Evolutionary conservation across 2,797 vertebrate species (phyloP).

Genomic region (Malacoctenus gilli): DNA sequence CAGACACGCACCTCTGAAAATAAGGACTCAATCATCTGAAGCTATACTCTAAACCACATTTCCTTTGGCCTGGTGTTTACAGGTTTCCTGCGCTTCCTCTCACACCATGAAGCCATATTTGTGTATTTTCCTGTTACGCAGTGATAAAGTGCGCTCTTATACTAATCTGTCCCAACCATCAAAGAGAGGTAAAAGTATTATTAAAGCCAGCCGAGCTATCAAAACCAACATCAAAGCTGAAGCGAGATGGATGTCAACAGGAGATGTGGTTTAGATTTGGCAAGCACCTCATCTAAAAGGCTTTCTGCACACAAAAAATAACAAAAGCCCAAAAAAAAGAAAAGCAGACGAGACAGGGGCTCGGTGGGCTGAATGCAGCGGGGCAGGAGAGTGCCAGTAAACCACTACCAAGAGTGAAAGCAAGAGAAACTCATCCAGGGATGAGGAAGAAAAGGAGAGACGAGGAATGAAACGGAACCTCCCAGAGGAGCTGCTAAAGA

Average conservation of each 20-base stretch:
- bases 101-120: too few species aligned
- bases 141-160: not conserved
- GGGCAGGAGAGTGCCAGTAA: constrained; percentile 30
- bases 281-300: constrained; percentile 53
- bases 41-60: not conserved
- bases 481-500: constrained; percentile 41
- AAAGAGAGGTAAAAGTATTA: not conserved
- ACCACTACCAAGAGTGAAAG: constrained; percentile 1
- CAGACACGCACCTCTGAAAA: not conserved
- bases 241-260: constrained; percentile 29
- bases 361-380: constrained; percentile 18
- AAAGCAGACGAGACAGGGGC: constrained; percentile 19
- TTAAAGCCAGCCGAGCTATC: constrained; percentile 4
- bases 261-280: constrained; percentile 43
- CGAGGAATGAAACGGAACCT: constrained; percentile 47
- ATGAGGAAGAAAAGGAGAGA: constrained; percentile 30
- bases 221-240: constrained; percentile 34
- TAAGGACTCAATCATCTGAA: not conserved
- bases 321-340: constrained; percentile 65
- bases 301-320: constrained; percentile 38
- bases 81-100: too few species aligned
- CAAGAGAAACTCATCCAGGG: constrained; percentile 25
- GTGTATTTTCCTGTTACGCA: not conserved
- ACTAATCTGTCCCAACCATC: not conserved
- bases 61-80: not conserved